Conservation (phyloP, 1,140 invertebrate species). For the Metaphire vulgaris region DNA sequence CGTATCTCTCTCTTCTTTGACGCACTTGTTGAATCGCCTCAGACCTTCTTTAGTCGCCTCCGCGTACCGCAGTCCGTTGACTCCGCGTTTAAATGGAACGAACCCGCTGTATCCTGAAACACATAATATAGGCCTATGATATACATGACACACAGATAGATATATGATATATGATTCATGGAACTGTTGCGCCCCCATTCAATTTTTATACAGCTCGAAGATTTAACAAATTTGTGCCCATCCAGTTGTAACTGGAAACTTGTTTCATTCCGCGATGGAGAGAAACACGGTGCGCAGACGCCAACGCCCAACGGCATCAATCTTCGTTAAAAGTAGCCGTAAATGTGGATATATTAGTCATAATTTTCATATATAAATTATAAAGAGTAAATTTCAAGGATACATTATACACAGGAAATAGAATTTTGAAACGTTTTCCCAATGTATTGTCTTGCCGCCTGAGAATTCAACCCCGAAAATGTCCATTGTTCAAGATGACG, state of each 20-base stretch:
- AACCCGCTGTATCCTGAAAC: neutral
- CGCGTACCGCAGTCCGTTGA: neutral
- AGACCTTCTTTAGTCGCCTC: neutral
- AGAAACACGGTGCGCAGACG: neutral
- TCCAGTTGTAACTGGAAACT: no score
- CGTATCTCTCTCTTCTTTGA: neutral
- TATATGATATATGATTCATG: neutral
- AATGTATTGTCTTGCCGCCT: no score
- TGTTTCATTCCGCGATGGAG: neutral
- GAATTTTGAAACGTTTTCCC: no score
- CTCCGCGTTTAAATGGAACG: neutral
- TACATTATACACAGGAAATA: no score
- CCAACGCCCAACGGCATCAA: no score
- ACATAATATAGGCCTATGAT: neutral
- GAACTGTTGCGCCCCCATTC: neutral
- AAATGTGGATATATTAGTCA: no score
- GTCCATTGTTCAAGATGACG: no score
- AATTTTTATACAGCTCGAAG: neutral
- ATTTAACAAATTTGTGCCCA: no score
- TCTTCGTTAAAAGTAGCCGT: no score
- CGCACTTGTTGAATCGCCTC: neutral
- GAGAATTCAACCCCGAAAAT: no score
- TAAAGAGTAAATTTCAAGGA: no score
- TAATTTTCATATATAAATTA: no score
- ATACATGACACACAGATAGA: neutral